phyloP scores from a whole-genome alignment of 1,140 invertebrate species.

The Temnothorax curvispinosus region DNA sequence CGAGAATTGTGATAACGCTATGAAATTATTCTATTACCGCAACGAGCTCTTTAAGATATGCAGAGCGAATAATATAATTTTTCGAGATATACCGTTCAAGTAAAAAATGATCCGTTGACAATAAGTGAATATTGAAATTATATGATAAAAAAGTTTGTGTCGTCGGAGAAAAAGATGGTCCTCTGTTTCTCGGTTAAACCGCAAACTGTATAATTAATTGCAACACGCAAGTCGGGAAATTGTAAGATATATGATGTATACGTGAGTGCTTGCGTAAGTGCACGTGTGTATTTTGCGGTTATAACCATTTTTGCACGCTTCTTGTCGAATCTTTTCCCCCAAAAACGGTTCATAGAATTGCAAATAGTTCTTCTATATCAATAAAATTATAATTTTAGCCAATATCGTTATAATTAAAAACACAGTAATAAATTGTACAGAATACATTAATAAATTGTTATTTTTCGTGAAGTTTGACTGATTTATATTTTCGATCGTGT shows the following conservation, averaged over 20 bases:
- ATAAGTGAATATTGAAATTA: neutral
- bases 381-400: neutral
- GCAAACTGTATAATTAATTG: conserved; percentile 14
- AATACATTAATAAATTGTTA: neutral
- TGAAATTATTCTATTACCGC: neutral
- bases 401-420: neutral
- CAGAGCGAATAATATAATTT: neutral
- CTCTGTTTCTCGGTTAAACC: neutral
- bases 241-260: neutral
- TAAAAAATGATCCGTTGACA: neutral
- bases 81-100: neutral
- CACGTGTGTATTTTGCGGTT: neutral
- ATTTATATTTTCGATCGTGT: neutral
- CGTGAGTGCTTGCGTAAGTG: neutral
- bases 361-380: neutral
- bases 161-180: neutral
- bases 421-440: neutral
- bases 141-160: neutral
- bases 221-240: neutral
- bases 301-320: neutral
- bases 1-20: neutral
- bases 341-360: neutral
- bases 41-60: neutral
- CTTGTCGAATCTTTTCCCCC: neutral
- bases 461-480: neutral